phyloP scores from a whole-genome alignment of 2,797 vertebrate species.

The Peromyscus eremicus region DNA sequence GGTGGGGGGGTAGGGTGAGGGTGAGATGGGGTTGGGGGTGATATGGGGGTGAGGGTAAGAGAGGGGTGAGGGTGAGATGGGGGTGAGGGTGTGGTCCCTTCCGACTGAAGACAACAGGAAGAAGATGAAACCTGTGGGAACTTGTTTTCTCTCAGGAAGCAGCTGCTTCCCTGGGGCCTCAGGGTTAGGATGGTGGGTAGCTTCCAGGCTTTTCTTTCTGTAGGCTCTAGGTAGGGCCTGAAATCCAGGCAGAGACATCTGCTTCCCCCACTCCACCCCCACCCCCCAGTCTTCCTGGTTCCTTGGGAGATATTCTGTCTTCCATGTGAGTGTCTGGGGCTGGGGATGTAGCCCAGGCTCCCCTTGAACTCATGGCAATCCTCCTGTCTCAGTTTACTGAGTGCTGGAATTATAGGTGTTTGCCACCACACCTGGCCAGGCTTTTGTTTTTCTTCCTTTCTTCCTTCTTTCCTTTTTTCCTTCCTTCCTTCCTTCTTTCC shows the following conservation, averaged over 20 bases:
- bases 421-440: not conserved
- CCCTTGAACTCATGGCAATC: not conserved
- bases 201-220: constrained; percentile 59
- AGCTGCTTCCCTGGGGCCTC: constrained; percentile 9
- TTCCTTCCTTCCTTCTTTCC: rapidly evolving
- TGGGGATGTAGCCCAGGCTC: not conserved
- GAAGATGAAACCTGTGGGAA: constrained; percentile 64
- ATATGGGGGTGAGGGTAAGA: rapidly evolving
- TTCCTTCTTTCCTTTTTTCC: rapidly evolving
- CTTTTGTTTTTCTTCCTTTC: not conserved
- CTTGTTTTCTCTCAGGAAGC: constrained; percentile 38
- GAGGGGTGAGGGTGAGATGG: rapidly evolving
- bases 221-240: constrained; percentile 62
- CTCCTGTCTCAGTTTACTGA: not conserved
- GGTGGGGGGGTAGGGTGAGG: not conserved
- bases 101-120: not conserved
- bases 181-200: constrained; percentile 55
- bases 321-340: not conserved
- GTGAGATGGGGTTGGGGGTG: rapidly evolving
- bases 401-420: not conserved
- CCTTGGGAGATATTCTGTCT: not conserved
- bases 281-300: not conserved
- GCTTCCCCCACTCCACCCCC: not conserved
- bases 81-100: not conserved
- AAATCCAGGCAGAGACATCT: constrained; percentile 2